phyloP scores from a whole-genome alignment of 2,113 vertebrate species.

The Microtus richardsoni region DNA sequence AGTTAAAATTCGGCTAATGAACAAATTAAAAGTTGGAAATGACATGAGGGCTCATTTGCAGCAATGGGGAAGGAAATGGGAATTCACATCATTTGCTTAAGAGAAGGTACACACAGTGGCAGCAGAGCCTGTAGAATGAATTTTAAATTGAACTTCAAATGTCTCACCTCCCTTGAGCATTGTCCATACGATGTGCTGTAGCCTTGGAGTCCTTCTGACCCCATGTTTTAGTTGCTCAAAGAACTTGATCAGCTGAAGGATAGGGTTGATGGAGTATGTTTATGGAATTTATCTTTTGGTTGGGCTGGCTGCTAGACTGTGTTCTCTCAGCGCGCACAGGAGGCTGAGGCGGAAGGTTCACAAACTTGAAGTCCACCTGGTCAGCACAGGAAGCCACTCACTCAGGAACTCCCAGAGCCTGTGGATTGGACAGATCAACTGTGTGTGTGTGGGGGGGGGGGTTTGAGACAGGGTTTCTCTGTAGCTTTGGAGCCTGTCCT shows the following conservation, averaged over 20 bases:
- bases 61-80: not conserved
- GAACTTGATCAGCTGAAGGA: not conserved
- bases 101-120: not conserved
- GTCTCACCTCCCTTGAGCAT: not conserved
- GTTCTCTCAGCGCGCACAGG: not conserved
- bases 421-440: not conserved
- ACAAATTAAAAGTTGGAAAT: slow-evolving; percentile 54
- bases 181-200: not conserved
- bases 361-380: not conserved
- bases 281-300: not conserved
- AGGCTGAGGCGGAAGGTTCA: not conserved
- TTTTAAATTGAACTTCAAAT: not conserved
- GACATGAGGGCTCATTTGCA: slow-evolving; percentile 9
- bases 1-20: slow-evolving; percentile 38
- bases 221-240: not conserved
- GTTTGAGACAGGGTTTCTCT: too few species aligned
- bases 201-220: not conserved
- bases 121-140: not conserved
- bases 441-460: too few species aligned
- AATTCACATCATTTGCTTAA: not conserved
- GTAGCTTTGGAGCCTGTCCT: too few species aligned
- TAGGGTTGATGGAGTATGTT: not conserved
- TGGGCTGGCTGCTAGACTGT: not conserved
- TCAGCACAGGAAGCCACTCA: not conserved
- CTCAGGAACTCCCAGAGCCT: not conserved